These are phyloP conservation scores for Hylaea fasciaria DNA, from an alignment of 2,888 invertebrate genomes.

Conservation along the genomic window DNA sequence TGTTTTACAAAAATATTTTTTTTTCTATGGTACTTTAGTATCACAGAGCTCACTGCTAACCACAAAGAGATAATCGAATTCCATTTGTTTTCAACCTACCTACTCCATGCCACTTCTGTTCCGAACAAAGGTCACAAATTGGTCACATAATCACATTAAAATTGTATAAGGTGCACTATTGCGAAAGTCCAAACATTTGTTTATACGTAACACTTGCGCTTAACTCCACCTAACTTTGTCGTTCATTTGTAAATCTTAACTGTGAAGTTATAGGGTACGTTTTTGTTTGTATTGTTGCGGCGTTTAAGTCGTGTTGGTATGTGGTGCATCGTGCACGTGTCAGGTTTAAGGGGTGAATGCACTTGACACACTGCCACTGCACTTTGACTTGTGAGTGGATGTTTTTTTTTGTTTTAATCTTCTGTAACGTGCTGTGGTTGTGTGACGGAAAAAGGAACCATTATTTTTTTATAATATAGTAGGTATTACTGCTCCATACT, in stretches of 20 bases:
- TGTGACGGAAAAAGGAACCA: no score
- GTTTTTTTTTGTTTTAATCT: conserved; percentile 14
- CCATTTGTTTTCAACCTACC: no score
- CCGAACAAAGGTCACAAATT: neutral
- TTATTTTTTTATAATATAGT: no score
- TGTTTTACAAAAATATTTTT: no score
- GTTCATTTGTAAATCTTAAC: conserved; percentile 8
- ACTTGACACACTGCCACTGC: conserved; percentile 66
- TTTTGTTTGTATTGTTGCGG: conserved; percentile 31
- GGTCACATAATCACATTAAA: neutral
- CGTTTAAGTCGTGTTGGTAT: conserved; percentile 38
- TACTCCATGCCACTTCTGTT: no score
- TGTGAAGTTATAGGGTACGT: conserved; percentile 26
- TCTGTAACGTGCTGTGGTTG: no score
- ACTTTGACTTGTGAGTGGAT: conserved; percentile 62
- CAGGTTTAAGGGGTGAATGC: conserved; percentile 69
- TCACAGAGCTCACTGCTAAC: no score
- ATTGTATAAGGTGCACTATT: neutral
- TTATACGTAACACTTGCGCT: neutral
- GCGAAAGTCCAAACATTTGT: conserved; percentile 37
- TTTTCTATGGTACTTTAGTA: no score
- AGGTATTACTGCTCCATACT: no score
- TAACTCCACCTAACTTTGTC: neutral
- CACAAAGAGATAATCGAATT: no score
- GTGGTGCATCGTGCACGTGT: conserved; percentile 61